Evolutionary conservation across 2,888 invertebrate species (phyloP).

Genomic region (Hyalella azteca): DNA sequence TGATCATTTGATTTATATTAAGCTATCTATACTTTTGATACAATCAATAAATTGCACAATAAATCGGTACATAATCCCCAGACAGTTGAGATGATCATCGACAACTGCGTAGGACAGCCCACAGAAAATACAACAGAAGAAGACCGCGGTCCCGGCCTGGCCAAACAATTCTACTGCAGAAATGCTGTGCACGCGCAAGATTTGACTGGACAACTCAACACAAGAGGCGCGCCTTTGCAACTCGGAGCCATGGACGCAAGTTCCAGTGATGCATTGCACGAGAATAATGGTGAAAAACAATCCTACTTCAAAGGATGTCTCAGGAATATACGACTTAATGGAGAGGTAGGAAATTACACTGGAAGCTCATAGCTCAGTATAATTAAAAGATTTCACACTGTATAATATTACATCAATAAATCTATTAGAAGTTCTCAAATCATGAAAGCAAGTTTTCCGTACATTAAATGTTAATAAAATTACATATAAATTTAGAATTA

Average conservation of each 20-base stretch:
- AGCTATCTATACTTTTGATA: too few species aligned
- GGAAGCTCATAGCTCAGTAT: too few species aligned
- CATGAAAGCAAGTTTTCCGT: too few species aligned
- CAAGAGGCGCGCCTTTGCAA: slow-evolving; percentile 17
- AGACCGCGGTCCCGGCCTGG: neutral
- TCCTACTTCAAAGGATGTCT: slow-evolving; percentile 5
- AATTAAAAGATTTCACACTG: too few species aligned
- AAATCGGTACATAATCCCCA: too few species aligned
- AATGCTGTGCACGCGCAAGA: neutral
- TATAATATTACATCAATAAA: too few species aligned
- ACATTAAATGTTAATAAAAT: too few species aligned
- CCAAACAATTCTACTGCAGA: neutral
- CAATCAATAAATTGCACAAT: too few species aligned
- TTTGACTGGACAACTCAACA: slow-evolving; percentile 28
- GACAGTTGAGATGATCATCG: slow-evolving; percentile 25
- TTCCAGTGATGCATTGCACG: neutral
- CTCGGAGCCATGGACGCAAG: neutral
- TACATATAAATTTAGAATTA: too few species aligned
- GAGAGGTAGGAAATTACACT: slow-evolving; percentile 36
- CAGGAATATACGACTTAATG: slow-evolving; percentile 18
- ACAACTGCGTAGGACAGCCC: neutral
- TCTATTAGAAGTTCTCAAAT: too few species aligned
- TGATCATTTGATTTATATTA: too few species aligned
- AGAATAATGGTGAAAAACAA: neutral
- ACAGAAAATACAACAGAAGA: neutral